phyloP scores from a whole-genome alignment of 37 sponge, comb jelly and placozoan species.

The Geodia barretti region DNA sequence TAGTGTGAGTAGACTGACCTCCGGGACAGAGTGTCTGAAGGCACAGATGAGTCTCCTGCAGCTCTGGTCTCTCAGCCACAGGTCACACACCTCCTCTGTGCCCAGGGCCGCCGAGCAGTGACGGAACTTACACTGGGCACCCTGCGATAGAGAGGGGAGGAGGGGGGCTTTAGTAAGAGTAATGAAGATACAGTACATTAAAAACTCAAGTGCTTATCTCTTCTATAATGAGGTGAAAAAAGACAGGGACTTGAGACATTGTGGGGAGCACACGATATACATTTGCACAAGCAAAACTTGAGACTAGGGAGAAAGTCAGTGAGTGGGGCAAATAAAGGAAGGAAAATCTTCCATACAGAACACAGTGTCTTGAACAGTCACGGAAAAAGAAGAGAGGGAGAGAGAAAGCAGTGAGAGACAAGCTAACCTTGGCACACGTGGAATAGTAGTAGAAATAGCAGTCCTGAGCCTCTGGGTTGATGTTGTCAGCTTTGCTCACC shows the following conservation, averaged over 20 bases:
- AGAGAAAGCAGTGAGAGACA: neutral
- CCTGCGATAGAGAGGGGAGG: slow-evolving; percentile 28
- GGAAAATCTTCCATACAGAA: too few species aligned
- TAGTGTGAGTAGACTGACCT: slow-evolving; percentile 21
- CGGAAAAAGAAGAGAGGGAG: neutral
- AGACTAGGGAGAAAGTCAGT: neutral
- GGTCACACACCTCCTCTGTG: slow-evolving; percentile 66
- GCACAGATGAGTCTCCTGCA: slow-evolving; percentile 75
- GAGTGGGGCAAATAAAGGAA: neutral
- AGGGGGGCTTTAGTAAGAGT: too few species aligned
- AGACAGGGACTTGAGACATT: too few species aligned
- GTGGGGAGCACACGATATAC: too few species aligned
- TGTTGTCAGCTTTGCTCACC: slow-evolving; percentile 11
- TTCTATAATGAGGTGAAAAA: too few species aligned
- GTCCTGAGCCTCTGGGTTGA: slow-evolving; percentile 61
- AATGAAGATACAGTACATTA: too few species aligned
- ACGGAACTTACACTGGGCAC: slow-evolving; percentile 60
- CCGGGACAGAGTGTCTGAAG: slow-evolving; percentile 56
- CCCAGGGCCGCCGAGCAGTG: slow-evolving; percentile 84
- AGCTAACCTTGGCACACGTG: slow-evolving; percentile 67
- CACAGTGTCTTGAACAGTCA: too few species aligned
- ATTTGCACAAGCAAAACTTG: too few species aligned
- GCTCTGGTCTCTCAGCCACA: slow-evolving; percentile 44
- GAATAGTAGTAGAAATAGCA: slow-evolving; percentile 87
- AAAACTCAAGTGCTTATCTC: too few species aligned